Evolutionary conservation across 2,888 invertebrate species (phyloP).

Genomic region (Baronia brevicornis): DNA sequence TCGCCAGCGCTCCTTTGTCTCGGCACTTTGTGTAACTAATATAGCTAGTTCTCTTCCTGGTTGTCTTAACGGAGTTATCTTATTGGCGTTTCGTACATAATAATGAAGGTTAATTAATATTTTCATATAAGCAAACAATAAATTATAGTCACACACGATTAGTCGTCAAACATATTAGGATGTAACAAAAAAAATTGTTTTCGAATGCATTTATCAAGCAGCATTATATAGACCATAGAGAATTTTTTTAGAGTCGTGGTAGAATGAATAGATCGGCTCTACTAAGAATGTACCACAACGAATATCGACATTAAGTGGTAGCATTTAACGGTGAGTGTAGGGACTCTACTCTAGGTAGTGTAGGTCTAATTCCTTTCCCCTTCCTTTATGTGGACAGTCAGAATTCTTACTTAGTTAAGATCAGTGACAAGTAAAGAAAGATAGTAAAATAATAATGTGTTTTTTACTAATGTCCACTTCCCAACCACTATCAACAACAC

Average conservation of each 20-base stretch:
- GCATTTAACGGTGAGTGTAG: too few species aligned
- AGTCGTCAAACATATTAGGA: too few species aligned
- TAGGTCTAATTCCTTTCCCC: too few species aligned
- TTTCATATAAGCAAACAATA: conserved; percentile 6
- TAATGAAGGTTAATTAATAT: conserved; percentile 16
- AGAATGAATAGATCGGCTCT: conserved; percentile 4
- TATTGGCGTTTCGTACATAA: conserved; percentile 17
- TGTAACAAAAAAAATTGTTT: background rate
- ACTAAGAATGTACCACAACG: too few species aligned
- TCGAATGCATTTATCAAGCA: background rate
- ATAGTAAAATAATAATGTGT: too few species aligned
- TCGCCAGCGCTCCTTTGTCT: conserved; percentile 53
- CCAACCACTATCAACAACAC: too few species aligned
- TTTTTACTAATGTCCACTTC: too few species aligned
- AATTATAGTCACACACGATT: background rate
- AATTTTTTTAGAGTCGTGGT: background rate
- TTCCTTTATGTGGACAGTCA: too few species aligned
- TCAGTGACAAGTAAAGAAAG: too few species aligned
- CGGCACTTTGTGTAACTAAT: conserved; percentile 41
- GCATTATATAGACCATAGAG: conserved; percentile 1
- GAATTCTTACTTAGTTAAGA: too few species aligned
- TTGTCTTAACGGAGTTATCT: conserved; percentile 33
- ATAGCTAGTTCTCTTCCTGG: conserved; percentile 39
- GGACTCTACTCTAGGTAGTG: too few species aligned
- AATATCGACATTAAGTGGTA: too few species aligned